Evolutionary conservation across 1,140 invertebrate genomes (phyloP).

Genomic region (Anoplophora glabripennis): DNA sequence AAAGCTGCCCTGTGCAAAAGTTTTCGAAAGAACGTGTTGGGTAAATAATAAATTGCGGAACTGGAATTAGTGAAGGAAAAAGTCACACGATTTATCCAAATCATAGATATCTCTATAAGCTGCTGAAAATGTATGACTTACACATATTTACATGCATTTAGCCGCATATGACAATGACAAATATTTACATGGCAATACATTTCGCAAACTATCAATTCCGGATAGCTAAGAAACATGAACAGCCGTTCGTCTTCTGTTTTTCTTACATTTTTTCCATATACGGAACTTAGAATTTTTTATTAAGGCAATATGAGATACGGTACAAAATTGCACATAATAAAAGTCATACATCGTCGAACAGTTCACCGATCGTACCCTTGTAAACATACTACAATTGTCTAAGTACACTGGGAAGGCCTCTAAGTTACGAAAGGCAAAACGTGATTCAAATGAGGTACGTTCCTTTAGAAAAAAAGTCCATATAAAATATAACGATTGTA

Average conservation of each 20-base stretch:
- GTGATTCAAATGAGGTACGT: slow-evolving; percentile 18
- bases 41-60: background rate
- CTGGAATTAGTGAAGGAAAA: no score
- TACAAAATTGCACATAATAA: slow-evolving; percentile 1
- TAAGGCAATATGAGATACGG: background rate
- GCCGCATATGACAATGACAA: no score
- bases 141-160: no score
- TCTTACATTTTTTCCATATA: no score
- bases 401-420: slow-evolving; percentile 37
- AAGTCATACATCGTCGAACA: background rate
- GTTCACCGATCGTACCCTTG: background rate
- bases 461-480: slow-evolving; percentile 13
- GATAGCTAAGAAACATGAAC: no score
- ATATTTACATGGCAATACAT: no score
- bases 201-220: no score
- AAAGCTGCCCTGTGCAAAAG: slow-evolving; percentile 12
- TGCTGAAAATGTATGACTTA: no score
- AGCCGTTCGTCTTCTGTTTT: no score
- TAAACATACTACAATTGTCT: slow-evolving; percentile 24
- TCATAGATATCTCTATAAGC: no score
- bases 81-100: no score
- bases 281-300: no score
- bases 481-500: slow-evolving; percentile 21
- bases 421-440: slow-evolving; percentile 28
- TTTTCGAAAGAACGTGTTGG: slow-evolving; percentile 3